Percentiles rank a stretch among this genome's conserved stretches.
Conservation (phyloP, 2,888 invertebrate genomes). For the Oligia strigilis region DNA sequence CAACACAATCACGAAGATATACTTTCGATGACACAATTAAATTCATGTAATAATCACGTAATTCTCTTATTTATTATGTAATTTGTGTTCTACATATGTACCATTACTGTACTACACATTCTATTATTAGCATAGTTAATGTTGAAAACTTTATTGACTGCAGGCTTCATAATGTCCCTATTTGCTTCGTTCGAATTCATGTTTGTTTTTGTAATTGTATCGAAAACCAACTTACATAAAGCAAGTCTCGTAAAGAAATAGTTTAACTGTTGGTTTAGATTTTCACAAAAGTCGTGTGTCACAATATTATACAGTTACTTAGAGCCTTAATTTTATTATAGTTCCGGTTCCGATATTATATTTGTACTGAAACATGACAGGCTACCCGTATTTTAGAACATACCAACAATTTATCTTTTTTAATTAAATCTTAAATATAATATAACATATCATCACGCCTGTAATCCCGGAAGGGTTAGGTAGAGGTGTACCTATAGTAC, state of each 20-base stretch:
- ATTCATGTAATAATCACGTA: slow-evolving; percentile 37
- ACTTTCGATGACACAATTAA: slow-evolving; percentile 23
- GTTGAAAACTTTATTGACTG: slow-evolving; percentile 35
- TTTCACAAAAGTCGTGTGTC: background rate
- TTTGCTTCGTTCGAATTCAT: slow-evolving; percentile 23
- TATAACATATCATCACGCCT: background rate
- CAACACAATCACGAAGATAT: slow-evolving; percentile 22
- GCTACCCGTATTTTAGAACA: background rate
- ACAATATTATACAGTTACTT: background rate
- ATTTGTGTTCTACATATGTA: slow-evolving; percentile 15
- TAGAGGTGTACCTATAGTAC: too few species aligned
- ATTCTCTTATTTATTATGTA: slow-evolving; percentile 33
- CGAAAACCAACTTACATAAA: slow-evolving; percentile 18
- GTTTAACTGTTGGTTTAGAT: background rate
- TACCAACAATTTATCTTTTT: background rate
- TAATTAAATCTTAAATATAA: background rate
- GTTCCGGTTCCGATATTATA: too few species aligned
- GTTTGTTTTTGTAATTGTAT: slow-evolving; percentile 21
- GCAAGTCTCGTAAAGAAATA: background rate
- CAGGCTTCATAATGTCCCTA: slow-evolving; percentile 21
- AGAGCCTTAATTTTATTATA: background rate
- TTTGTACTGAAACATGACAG: too few species aligned
- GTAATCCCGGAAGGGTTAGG: background rate
- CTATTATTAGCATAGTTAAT: slow-evolving; percentile 43
- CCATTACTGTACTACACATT: slow-evolving; percentile 21